A percentile compares a stretch with the other conserved stretches of the same genome.
phyloP scores from a whole-genome alignment of 2,888 invertebrate genomes.

The Perdita meconis region DNA sequence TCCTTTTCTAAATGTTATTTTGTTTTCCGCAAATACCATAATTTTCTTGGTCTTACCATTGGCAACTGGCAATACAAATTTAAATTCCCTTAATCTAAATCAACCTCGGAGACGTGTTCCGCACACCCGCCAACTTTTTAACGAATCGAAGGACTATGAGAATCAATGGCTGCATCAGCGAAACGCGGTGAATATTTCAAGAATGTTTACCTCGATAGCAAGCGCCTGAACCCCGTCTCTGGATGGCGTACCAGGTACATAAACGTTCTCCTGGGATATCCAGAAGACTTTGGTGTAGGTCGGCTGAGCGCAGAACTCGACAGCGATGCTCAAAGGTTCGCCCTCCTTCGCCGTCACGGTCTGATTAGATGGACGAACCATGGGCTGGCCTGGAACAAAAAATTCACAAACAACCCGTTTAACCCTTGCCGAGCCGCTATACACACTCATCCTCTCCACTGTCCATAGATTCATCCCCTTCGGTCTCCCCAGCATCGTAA shows the following conservation, averaged over 20 bases:
- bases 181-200: background rate
- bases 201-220: constrained; percentile 75
- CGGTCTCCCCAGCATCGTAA: constrained; percentile 19
- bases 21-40: too few relatives aligned
- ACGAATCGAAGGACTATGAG: background rate
- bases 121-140: too few relatives aligned
- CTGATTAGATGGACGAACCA: constrained; percentile 88
- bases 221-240: constrained; percentile 81
- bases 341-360: constrained; percentile 89
- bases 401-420: constrained; percentile 60
- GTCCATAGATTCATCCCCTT: constrained; percentile 47
- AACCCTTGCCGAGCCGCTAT: constrained; percentile 35
- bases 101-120: too few relatives aligned
- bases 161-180: too few relatives aligned
- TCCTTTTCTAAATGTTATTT: too few relatives aligned
- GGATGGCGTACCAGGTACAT: constrained; percentile 85
- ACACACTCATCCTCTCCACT: constrained; percentile 19
- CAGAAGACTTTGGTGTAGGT: constrained; percentile 87
- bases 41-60: too few relatives aligned
- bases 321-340: constrained; percentile 88
- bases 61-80: too few relatives aligned
- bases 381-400: constrained; percentile 87
- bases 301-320: constrained; percentile 92
- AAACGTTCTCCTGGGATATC: constrained; percentile 86
- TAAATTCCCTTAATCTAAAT: too few relatives aligned